Percentiles rank a stretch among this genome's conserved stretches.
These are phyloP conservation scores for Notolabrus celidotus DNA, from an alignment of 2,797 vertebrate genomes.

Conservation along the genomic window DNA sequence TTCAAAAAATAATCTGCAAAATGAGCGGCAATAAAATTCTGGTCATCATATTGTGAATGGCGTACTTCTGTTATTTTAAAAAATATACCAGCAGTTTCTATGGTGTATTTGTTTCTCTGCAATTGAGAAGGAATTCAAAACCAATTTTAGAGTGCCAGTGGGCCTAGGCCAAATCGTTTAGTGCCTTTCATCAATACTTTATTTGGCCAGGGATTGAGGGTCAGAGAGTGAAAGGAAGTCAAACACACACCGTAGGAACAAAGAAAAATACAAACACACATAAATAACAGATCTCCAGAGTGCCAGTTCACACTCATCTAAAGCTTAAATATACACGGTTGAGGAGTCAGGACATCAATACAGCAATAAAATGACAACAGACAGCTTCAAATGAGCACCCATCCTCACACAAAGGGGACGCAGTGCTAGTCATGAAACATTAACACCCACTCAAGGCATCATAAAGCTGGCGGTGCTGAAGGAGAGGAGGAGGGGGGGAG, in stretches of 20 bases:
- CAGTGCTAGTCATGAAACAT: slow-evolving; percentile 76
- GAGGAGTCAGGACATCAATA: slow-evolving; percentile 60
- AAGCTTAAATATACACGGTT: slow-evolving; percentile 47
- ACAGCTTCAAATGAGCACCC: slow-evolving; percentile 63
- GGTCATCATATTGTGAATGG: not conserved
- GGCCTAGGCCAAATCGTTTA: slow-evolving; percentile 52
- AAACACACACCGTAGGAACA: slow-evolving; percentile 28
- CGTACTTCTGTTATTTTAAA: slow-evolving; percentile 7
- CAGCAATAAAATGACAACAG: slow-evolving; percentile 69
- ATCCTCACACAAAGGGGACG: slow-evolving; percentile 57
- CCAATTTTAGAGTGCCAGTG: slow-evolving; percentile 45
- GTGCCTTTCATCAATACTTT: slow-evolving; percentile 74
- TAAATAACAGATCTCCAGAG: slow-evolving; percentile 19
- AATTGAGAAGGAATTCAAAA: slow-evolving; percentile 51
- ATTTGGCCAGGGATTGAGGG: slow-evolving; percentile 51
- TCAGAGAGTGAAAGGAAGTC: slow-evolving; percentile 47
- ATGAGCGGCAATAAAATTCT: not conserved
- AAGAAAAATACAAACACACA: slow-evolving; percentile 16
- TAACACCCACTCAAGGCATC: slow-evolving; percentile 77
- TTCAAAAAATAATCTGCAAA: not conserved
- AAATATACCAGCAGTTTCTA: slow-evolving; percentile 16
- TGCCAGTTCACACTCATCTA: slow-evolving; percentile 16
- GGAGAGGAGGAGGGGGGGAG: slow-evolving; percentile 54
- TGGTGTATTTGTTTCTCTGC: slow-evolving; percentile 13
- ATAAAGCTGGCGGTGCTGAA: slow-evolving; percentile 66